Percentiles rank a stretch among this genome's conserved stretches.
Conservation (phyloP, 2,888 invertebrate species). For the Hirtodrosophila cameraria region DNA sequence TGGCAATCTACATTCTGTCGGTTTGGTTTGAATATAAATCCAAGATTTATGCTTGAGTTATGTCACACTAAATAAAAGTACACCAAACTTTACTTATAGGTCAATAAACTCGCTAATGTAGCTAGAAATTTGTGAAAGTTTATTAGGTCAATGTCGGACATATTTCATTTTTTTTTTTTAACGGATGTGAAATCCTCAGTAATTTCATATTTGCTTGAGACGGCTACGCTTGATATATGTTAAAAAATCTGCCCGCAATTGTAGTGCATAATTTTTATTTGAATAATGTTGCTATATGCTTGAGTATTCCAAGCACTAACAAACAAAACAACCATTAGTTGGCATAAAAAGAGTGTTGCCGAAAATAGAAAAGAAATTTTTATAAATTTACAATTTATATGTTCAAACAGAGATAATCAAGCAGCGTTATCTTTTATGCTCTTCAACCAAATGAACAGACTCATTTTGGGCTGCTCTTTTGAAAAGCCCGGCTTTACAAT, state of each 20-base stretch:
- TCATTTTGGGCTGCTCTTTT: neutral
- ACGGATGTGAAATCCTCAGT: slow-evolving; percentile 53
- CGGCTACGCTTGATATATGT: too few relatives aligned
- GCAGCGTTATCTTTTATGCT: slow-evolving; percentile 41
- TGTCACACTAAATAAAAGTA: slow-evolving; percentile 1
- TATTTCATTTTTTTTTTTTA: slow-evolving; percentile 11
- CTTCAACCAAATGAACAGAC: slow-evolving; percentile 1
- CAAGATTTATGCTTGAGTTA: slow-evolving; percentile 1
- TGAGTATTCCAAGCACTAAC: neutral
- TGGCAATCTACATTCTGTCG: neutral
- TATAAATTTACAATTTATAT: slow-evolving; percentile 14
- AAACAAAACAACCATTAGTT: slow-evolving; percentile 21
- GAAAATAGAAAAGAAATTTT: slow-evolving; percentile 44
- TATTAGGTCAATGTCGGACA: slow-evolving; percentile 62
- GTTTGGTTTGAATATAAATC: neutral
- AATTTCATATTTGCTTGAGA: neutral
- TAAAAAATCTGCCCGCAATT: too few relatives aligned
- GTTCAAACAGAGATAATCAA: slow-evolving; percentile 27
- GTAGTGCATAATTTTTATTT: too few relatives aligned
- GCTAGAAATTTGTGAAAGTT: slow-evolving; percentile 47
- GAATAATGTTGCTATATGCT: neutral
- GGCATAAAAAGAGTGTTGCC: slow-evolving; percentile 2
- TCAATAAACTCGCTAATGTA: slow-evolving; percentile 55
- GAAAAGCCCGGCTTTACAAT: neutral
- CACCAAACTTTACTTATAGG: slow-evolving; percentile 25